Evolutionary conservation across 2,888 invertebrate genomes (phyloP), one percentile per base, ranked within the genome.

Genomic region (Scelioninae gen. 1): DNA sequence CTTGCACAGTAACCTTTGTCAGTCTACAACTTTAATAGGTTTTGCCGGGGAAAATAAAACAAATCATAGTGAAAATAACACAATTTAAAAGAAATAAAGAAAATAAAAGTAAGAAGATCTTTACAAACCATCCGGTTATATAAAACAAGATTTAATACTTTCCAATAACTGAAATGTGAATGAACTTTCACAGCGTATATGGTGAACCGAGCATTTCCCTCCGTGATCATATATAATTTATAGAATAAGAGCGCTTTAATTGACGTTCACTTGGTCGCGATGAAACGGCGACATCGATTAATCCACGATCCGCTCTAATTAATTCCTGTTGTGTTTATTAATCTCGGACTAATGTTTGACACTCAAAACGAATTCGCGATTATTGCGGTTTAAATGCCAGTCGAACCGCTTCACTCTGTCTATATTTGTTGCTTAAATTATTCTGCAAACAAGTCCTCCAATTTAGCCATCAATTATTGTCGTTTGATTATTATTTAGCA

Each of bases 131-230:
- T 45, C 68, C 55, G 23, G 80, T 80, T 80, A 74, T 69, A 47
- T 75, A 69, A 69, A 75, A 47, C 51, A 34, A 40, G 75, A 81
- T 69, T 81, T 69, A 63, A 69, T 74, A 74, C 80, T 81, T 75
- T 75, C 69, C 69, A 75, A 75, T 75, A 81, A 74, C 68, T 65
- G 71, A 75, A 76, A 76, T 71, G 69, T 71, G 71, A 75, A 81
- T 81, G 71, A 69, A 81, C 81, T 81, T 81, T 81, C 81, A 81
- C 65, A 65, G 63, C 56, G 69, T 69, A 69, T 69, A 63, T 47
- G 72, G 60, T 32, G 45, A 38, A 16, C 40, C 29, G 23, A 43
- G 62, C 29, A 47, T 79, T 79, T 63, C 51, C 72, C 63, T 45
- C 45, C 11, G 66, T 53, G 40, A 62, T 23, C 32, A n/a, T n/a